phyloP scores from a whole-genome alignment of 1,140 invertebrate species.

The Lepidurus arcticus region DNA sequence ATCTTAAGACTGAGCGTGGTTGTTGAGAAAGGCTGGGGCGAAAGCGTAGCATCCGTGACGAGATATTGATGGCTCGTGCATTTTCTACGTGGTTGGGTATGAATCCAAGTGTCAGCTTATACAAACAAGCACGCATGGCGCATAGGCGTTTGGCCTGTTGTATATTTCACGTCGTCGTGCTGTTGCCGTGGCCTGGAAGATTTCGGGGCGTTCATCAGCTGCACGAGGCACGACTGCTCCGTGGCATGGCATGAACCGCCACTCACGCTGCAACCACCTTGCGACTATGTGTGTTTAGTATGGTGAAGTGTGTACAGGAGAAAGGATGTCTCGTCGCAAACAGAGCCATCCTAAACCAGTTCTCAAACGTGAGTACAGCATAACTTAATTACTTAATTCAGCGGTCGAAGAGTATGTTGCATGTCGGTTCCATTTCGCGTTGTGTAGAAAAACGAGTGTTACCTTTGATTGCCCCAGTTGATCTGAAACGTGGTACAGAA shows the following conservation, averaged over 20 bases:
- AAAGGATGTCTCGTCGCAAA: constrained; percentile 21
- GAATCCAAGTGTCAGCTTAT: background rate
- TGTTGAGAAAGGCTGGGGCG: no score
- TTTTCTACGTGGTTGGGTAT: background rate
- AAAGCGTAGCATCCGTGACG: background rate
- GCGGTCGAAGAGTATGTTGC: background rate
- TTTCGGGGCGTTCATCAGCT: constrained; percentile 17
- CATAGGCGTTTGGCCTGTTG: constrained; percentile 12
- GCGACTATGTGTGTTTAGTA: constrained; percentile 4
- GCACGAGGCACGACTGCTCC: constrained; percentile 10
- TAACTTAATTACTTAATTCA: background rate
- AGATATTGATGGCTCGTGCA: background rate
- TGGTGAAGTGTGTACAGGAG: constrained; percentile 7
- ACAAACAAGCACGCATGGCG: constrained; percentile 13
- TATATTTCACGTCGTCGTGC: constrained; percentile 1
- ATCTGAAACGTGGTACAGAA: no score
- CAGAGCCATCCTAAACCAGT: constrained; percentile 17
- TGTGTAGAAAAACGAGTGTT: no score
- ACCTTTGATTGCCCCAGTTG: no score
- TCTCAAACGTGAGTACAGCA: constrained; percentile 5
- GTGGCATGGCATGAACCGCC: constrained; percentile 8
- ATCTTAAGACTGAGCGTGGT: no score
- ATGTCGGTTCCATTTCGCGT: background rate
- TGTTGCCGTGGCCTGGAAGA: constrained; percentile 5
- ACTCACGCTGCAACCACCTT: constrained; percentile 10